Percentiles rank a stretch among this genome's conserved stretches.
These are phyloP conservation scores for Ceramica pisi DNA, from an alignment of 2,888 invertebrate species.

Conservation along the genomic window DNA sequence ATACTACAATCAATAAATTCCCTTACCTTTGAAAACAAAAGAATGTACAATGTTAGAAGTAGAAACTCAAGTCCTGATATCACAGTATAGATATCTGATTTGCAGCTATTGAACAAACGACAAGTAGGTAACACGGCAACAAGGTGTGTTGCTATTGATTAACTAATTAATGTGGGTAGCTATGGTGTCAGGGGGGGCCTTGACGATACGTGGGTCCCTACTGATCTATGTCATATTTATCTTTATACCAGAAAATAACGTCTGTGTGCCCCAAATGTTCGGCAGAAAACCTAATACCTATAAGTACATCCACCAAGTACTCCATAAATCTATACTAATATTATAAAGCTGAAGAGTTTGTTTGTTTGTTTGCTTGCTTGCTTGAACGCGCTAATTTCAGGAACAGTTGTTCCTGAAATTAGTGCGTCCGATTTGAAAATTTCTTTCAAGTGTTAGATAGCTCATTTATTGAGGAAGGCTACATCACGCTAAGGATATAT, in stretches of 20 bases:
- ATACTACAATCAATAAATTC: not conserved
- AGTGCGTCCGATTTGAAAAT: too few species aligned
- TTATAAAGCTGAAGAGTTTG: too few species aligned
- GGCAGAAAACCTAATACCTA: too few species aligned
- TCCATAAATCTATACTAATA: too few species aligned
- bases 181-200: constrained; percentile 1
- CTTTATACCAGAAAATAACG: not conserved
- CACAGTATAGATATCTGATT: not conserved
- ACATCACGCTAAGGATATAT: too few species aligned
- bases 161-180: constrained; percentile 26
- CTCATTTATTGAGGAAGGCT: too few species aligned
- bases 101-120: constrained; percentile 58
- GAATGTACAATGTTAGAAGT: not conserved
- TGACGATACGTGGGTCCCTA: not conserved
- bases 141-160: constrained; percentile 39
- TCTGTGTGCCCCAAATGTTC: too few species aligned
- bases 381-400: too few species aligned
- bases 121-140: constrained; percentile 50
- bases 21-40: constrained; percentile 35
- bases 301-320: too few species aligned
- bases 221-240: not conserved
- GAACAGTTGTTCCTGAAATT: too few species aligned
- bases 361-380: too few species aligned
- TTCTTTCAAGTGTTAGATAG: too few species aligned
- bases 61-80: not conserved